phyloP scores from a whole-genome alignment of 1,140 invertebrate genomes.

The Drosophila varians region DNA sequence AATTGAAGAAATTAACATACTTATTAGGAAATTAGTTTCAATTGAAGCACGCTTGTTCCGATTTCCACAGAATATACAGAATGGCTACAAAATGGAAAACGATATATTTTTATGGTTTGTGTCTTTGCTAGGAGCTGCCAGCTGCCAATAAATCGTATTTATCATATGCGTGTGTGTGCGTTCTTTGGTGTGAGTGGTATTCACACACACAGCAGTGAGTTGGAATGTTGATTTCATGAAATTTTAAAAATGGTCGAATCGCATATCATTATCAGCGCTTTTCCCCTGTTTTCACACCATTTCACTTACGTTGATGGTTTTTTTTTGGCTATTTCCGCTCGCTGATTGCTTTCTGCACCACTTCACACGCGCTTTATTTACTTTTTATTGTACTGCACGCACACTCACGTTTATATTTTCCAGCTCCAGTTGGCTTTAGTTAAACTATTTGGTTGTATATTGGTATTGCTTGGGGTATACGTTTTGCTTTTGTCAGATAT shows the following conservation, averaged over 20 bases:
- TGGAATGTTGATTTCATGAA: conserved; percentile 81
- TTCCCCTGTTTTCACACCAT: conserved; percentile 22
- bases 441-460: conserved; percentile 45
- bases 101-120: background rate
- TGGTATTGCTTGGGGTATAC: conserved; percentile 46
- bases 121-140: background rate
- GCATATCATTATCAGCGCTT: conserved; percentile 70
- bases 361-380: conserved; percentile 78
- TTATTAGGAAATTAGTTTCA: background rate
- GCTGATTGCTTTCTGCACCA: conserved; percentile 58
- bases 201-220: conserved; percentile 55
- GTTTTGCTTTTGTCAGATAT: conserved; percentile 19
- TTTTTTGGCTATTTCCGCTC: conserved; percentile 34
- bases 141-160: background rate
- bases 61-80: background rate
- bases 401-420: conserved; percentile 16
- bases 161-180: background rate
- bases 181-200: background rate
- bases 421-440: conserved; percentile 28
- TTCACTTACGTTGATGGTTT: conserved; percentile 60
- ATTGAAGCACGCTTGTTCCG: background rate
- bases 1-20: background rate
- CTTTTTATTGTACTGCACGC: conserved; percentile 70
- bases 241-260: conserved; percentile 79
- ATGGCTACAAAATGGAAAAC: background rate